Base-by-base conservation (phyloP, 2,797 vertebrate species). In the Syndactyla subalaris region DNA sequence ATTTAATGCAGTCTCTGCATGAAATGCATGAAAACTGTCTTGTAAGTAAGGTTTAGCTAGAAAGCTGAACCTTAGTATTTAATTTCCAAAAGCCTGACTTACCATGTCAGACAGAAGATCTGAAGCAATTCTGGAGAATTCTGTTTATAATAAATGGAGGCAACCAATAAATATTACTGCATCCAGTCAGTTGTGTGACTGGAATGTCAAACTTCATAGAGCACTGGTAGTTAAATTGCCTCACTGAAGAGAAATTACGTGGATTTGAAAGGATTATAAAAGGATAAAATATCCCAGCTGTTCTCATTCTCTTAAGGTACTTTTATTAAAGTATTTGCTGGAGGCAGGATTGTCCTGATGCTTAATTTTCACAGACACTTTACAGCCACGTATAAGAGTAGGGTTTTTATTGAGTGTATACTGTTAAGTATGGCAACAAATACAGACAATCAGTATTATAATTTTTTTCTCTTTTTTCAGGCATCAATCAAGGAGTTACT, bases 201-300 rank as follows among this genome's bases (percentile, higher is more conserved):
- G 38, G 70, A 95, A 95, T 84, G 66, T 29, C 68, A 93, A 94
- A 78, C 88, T 83, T 89, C 63, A 88, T 12, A 75, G 80, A 91
- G 67, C 27, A 54, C 20, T 61, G 49, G 59, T 85, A 90, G 62
- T 80, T 85, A 94, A 93, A 94, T 49, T 91, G 91, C 66, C 67
- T 79, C 39, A 61, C 70, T 84, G 75, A 95, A 82, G 71, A 94
- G 86, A 92, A 96, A 94, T 88, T 83, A 93, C 12, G 48, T 39
- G 79, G 87, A 92, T 94, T 81, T 93, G 66, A 91, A 86, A 85
- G 92, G 65, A 93, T 95, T 95, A 91, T 94, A 89, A 81, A 91
- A 87, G 46, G 62, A 96, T 84, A 81, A 88, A 88, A 85, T 77
- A 91, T 58, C 62, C 54, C 82, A 95, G 87, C 61, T 95, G 72